These are phyloP conservation scores for Peromyscus aztecus DNA, from an alignment of 2,797 vertebrate species.

Conservation along the genomic window DNA sequence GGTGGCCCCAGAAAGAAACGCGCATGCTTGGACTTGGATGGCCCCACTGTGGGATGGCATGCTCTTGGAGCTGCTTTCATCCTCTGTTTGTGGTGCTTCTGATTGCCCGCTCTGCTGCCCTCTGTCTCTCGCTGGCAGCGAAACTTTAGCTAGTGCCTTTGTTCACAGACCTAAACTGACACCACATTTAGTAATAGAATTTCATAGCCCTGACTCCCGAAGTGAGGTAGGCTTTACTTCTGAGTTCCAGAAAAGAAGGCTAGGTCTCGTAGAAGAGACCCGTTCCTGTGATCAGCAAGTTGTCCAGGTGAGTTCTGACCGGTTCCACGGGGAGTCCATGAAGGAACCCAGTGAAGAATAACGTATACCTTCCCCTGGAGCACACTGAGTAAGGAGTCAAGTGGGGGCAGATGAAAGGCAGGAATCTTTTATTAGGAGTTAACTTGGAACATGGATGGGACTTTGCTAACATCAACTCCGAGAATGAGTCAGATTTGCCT, in stretches of 20 bases:
- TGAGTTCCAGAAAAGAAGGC: not conserved
- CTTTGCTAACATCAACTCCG: not conserved
- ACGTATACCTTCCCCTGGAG: not conserved
- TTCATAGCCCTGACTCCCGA: not conserved
- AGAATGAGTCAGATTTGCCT: not conserved
- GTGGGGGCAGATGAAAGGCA: not conserved
- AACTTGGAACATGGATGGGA: not conserved
- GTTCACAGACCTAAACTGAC: not conserved
- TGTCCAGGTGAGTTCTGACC: not conserved
- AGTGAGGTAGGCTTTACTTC: not conserved
- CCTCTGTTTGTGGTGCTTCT: not conserved
- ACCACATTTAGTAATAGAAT: not conserved
- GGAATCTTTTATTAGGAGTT: not conserved
- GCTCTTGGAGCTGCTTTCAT: not conserved
- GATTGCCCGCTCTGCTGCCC: not conserved
- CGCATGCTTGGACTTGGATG: not conserved
- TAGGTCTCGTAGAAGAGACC: not conserved
- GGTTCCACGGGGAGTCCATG: not conserved
- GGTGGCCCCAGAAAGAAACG: not conserved
- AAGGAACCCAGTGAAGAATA: not conserved
- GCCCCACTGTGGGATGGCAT: not conserved
- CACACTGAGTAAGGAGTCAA: constrained; percentile 1
- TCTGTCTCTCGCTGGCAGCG: not conserved
- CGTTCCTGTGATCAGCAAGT: not conserved
- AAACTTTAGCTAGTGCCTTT: not conserved